Percentiles rank a stretch among this genome's conserved stretches.
phyloP scores from a whole-genome alignment of 2,888 invertebrate genomes.

The Augiades crinisus region DNA sequence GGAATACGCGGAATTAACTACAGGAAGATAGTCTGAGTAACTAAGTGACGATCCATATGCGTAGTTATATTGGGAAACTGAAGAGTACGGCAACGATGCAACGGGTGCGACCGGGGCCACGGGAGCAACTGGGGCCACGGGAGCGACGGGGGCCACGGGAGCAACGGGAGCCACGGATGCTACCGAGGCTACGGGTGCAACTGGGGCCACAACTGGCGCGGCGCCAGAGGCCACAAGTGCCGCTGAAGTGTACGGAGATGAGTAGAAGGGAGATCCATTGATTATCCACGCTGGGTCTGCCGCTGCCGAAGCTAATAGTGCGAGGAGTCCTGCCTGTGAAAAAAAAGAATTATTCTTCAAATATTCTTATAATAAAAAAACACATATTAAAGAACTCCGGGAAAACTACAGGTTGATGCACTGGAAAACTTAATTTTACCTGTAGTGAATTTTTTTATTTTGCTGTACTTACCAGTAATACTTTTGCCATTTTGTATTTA shows the following conservation, averaged over 20 bases:
- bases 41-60: constrained; percentile 46
- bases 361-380: no score
- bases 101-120: constrained; percentile 30
- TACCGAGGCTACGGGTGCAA: constrained; percentile 29
- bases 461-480: constrained; percentile 30
- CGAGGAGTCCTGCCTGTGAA: not conserved
- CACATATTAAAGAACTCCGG: no score
- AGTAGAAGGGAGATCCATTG: constrained; percentile 35
- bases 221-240: constrained; percentile 28
- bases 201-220: constrained; percentile 6
- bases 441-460: no score
- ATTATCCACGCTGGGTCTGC: constrained; percentile 48
- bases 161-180: constrained; percentile 33
- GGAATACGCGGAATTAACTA: constrained; percentile 39
- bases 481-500: constrained; percentile 10
- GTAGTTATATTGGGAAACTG: constrained; percentile 32
- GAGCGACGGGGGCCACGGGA: constrained; percentile 30
- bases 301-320: constrained; percentile 35
- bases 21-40: constrained; percentile 43
- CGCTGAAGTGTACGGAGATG: constrained; percentile 37
- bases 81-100: constrained; percentile 34
- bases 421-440: no score
- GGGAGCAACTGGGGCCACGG: constrained; percentile 34
- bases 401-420: no score
- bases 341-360: no score